Conservation (phyloP, 2,888 invertebrate species). For the Hyposoter didymator region DNA sequence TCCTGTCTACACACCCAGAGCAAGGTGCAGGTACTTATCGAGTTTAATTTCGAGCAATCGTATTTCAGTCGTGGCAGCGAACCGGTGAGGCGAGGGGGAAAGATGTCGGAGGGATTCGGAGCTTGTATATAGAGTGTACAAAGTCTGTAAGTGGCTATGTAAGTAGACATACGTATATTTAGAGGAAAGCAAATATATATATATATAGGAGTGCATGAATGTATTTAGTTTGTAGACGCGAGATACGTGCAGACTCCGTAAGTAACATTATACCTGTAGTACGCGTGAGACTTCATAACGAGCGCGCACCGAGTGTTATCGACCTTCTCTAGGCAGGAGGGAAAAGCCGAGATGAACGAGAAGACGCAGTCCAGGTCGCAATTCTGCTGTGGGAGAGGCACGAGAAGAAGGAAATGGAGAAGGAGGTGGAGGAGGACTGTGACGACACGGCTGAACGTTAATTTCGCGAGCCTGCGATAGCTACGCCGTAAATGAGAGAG, state of each 20-base stretch:
- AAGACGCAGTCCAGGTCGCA: constrained; percentile 26
- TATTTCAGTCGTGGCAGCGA: constrained; percentile 69
- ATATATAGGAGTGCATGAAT: constrained; percentile 4
- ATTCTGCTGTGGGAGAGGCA: constrained; percentile 7
- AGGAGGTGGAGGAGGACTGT: constrained; percentile 22
- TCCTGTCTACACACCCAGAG: constrained; percentile 14
- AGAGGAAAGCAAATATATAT: background rate
- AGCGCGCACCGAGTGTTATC: constrained; percentile 68
- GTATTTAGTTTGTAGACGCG: constrained; percentile 39
- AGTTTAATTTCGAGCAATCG: constrained; percentile 77
- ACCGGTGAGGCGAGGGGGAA: constrained; percentile 7
- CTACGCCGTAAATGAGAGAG: constrained; percentile 55
- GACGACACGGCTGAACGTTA: constrained; percentile 64
- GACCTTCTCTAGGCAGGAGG: constrained; percentile 49
- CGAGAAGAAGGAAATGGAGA: constrained; percentile 15
- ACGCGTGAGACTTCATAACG: constrained; percentile 65
- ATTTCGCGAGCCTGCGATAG: constrained; percentile 61
- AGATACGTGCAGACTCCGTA: constrained; percentile 38
- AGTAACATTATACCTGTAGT: constrained; percentile 34
- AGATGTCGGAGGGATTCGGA: background rate
- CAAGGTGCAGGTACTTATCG: constrained; percentile 66
- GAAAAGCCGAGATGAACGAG: constrained; percentile 17
- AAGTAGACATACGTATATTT: constrained; percentile 9
- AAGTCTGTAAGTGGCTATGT: constrained; percentile 43
- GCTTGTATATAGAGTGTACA: constrained; percentile 36